A percentile compares a stretch with the other conserved stretches of the same genome.
These are phyloP conservation scores for Octopus bimaculoides DNA, from an alignment of 1,140 invertebrate genomes.

Conservation along the genomic window DNA sequence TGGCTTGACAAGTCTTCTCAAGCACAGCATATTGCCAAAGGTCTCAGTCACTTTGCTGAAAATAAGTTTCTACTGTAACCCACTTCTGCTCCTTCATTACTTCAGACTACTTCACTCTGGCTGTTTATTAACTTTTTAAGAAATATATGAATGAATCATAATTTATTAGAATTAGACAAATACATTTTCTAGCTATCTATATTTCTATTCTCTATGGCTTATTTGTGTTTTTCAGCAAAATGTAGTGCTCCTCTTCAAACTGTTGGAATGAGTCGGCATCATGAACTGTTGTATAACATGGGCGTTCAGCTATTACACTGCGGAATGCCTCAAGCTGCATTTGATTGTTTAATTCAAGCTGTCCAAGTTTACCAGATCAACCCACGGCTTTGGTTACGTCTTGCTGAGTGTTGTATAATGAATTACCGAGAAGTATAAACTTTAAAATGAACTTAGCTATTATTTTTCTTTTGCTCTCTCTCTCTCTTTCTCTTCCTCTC, in stretches of 20 bases:
- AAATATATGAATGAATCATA: no score
- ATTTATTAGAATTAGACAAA: no score
- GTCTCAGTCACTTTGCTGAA: no score
- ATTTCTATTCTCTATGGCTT: constrained; percentile 11
- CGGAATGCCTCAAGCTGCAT: constrained; percentile 76
- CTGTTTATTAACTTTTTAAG: no score
- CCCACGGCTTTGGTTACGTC: constrained; percentile 83
- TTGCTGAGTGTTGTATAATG: constrained; percentile 78
- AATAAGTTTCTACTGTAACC: no score
- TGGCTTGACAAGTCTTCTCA: no score
- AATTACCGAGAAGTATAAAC: constrained; percentile 47
- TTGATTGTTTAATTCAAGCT: constrained; percentile 87
- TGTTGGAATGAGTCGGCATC: constrained; percentile 64
- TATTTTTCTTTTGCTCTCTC: neutral
- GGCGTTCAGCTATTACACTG: constrained; percentile 82
- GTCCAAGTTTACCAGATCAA: constrained; percentile 83
- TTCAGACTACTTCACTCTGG: no score
- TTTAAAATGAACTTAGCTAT: neutral
- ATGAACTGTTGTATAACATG: constrained; percentile 87
- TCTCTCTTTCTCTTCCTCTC: neutral
- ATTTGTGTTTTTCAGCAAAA: constrained; percentile 37
- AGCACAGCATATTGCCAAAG: no score
- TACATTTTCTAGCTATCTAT: no score
- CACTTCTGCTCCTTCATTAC: no score
- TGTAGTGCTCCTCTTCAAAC: constrained; percentile 63